Base-by-base conservation (phyloP, 2,888 invertebrate genomes). In the Toxonevra muliebris region DNA sequence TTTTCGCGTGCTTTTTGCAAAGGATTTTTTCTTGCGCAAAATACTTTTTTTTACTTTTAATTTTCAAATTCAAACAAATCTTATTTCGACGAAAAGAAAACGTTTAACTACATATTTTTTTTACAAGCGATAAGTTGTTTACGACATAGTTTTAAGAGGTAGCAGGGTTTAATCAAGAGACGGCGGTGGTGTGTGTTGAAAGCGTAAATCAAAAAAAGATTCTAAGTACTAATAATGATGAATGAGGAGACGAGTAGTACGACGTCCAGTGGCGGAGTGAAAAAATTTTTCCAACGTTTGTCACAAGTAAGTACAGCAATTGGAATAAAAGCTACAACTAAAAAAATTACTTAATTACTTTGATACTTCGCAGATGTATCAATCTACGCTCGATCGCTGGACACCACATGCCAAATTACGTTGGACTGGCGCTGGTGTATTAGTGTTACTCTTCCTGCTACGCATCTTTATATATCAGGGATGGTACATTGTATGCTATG, bases 401-500 rank as follows among this genome's bases (percentile, higher is more conserved):
- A 95, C 95, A 76, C 95, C 96, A 69, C 92, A 94, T 82, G 87
- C 90, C 73, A 88, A 89, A 81, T 89, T 90, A 76, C 89, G 96
- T 87, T 96, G 96, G 96, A 85, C 88, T 69, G 91, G 90, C 78
- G 92, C 93, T 72, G 85, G 89, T 77, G 84, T 90, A 71, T 86
- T 96, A 75, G 85, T 95, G 82, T 78, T 90, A 70, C 81, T 90
- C 83, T 96, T 96, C 87, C 87, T 94, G 82, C 86, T 93, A 79
- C 90, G 95, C 86, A 91, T 96, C 86, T 88, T 95, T 83, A 86
- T 93, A 76, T 90, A 92, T 83, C 95, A 99, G 95, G 99, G 99
- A 76, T 99, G 98, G 97, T 99, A 99, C 86, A 99, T 99, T 80
- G 92, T 99, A 70, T 97, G 98, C 76, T 99, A 99, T 87, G 99